Conservation (phyloP, 2,888 invertebrate species). For the Corbicula japonica region DNA sequence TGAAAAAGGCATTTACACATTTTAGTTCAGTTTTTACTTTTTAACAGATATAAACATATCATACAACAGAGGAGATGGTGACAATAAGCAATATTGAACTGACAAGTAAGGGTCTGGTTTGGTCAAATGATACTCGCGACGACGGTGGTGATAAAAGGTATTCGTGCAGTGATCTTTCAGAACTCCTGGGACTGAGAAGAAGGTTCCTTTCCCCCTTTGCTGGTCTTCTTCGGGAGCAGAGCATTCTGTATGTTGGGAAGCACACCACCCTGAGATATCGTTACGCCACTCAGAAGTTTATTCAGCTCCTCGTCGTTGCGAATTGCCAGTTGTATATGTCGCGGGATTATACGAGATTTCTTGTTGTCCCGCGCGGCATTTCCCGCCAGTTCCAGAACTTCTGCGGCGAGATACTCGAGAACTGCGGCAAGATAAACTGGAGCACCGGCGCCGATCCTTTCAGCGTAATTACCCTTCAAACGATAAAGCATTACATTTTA, state of each 20-base stretch:
- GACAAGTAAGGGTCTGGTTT: too few species aligned
- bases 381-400: conserved; percentile 87
- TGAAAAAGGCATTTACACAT: too few species aligned
- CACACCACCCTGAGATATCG: conserved; percentile 94
- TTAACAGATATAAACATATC: too few species aligned
- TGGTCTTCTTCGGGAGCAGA: conserved; percentile 91
- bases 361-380: conserved; percentile 88
- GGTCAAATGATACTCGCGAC: too few species aligned
- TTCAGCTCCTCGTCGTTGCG: conserved; percentile 94
- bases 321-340: conserved; percentile 92
- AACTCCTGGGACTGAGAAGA: conserved; percentile 13
- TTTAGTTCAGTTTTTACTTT: too few species aligned
- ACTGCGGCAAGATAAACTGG: conserved; percentile 85
- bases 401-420: conserved; percentile 89
- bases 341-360: conserved; percentile 91
- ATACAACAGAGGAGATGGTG: too few species aligned
- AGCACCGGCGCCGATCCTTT: conserved; percentile 85
- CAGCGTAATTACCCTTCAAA: conserved; percentile 82
- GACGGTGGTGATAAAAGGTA: too few species aligned
- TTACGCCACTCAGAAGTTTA: conserved; percentile 91
- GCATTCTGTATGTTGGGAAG: conserved; percentile 92
- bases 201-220: conserved; percentile 3
- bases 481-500: background rate
- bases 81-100: too few species aligned
- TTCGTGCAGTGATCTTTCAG: too few species aligned